Evolutionary conservation across 35 echinoderm and acorn worm species (phyloP).

Genomic region (Lytechinus variegatus): DNA sequence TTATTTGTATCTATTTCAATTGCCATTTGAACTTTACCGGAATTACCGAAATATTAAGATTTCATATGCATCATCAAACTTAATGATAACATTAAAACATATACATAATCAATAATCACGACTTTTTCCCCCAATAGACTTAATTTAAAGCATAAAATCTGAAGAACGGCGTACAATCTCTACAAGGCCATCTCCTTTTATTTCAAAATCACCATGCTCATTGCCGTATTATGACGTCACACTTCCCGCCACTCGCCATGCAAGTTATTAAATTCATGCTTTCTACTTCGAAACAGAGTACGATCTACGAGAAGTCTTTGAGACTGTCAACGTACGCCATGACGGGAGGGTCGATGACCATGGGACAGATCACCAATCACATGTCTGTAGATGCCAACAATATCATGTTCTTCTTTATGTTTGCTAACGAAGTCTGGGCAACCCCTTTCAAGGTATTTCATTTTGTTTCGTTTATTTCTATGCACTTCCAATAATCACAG

Average conservation of each 20-base stretch:
- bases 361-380: conserved; percentile 93
- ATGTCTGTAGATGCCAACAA: conserved; percentile 92
- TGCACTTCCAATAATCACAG: no score
- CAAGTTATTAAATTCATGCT: not conserved
- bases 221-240: not conserved
- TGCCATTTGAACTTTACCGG: no score
- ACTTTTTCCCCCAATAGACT: no score
- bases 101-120: no score
- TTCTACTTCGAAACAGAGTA: conserved; percentile 33
- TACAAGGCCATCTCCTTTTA: no score
- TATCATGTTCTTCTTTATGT: conserved; percentile 68
- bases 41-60: no score
- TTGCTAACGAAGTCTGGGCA: conserved; percentile 66
- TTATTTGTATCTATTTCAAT: no score
- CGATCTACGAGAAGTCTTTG: conserved; percentile 82
- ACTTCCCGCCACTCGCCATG: not conserved
- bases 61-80: no score
- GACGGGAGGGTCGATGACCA: conserved; percentile 86
- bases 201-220: not conserved
- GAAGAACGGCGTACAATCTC: no score
- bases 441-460: conserved; percentile 76
- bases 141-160: no score
- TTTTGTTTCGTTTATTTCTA: no score
- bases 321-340: conserved; percentile 80
- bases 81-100: no score